Percentiles rank a stretch among this genome's conserved stretches.
Conservation (phyloP, 2,888 invertebrate genomes). For the Drosophila seclusa region DNA sequence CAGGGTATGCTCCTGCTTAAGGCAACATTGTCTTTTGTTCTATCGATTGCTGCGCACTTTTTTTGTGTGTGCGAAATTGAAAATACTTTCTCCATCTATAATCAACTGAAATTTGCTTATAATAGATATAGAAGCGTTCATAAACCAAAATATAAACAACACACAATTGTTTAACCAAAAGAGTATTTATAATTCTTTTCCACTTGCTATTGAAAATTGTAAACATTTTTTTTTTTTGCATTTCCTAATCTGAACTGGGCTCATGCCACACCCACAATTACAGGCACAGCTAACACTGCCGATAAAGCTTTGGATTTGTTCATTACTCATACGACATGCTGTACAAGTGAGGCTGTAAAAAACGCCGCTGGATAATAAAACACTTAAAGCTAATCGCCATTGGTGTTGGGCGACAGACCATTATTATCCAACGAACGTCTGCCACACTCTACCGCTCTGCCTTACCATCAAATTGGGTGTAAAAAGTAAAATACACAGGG, state of each 20-base stretch:
- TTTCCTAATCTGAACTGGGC: not conserved
- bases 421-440: not conserved
- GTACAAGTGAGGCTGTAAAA: constrained; percentile 48
- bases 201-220: constrained; percentile 7
- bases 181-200: constrained; percentile 17
- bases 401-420: constrained; percentile 14
- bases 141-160: constrained; percentile 13
- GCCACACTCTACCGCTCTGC: not conserved
- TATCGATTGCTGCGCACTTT: constrained; percentile 6
- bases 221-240: not conserved
- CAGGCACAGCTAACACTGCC: not conserved
- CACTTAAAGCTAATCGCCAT: constrained; percentile 54
- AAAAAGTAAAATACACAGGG: too few relatives aligned
- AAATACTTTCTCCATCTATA: constrained; percentile 11
- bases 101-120: constrained; percentile 6
- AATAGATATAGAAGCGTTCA: constrained; percentile 3
- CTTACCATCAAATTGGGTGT: not conserved
- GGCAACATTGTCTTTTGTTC: not conserved
- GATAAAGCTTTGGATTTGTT: constrained; percentile 3
- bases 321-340: constrained; percentile 57
- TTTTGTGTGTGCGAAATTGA: not conserved
- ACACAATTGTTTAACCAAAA: not conserved
- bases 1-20: constrained; percentile 18
- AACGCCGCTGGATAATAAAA: constrained; percentile 48
- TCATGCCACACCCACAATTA: constrained; percentile 1